Evolutionary conservation across 2,113 vertebrate species (phyloP).

Genomic region (Hirundichthys speculiger): DNA sequence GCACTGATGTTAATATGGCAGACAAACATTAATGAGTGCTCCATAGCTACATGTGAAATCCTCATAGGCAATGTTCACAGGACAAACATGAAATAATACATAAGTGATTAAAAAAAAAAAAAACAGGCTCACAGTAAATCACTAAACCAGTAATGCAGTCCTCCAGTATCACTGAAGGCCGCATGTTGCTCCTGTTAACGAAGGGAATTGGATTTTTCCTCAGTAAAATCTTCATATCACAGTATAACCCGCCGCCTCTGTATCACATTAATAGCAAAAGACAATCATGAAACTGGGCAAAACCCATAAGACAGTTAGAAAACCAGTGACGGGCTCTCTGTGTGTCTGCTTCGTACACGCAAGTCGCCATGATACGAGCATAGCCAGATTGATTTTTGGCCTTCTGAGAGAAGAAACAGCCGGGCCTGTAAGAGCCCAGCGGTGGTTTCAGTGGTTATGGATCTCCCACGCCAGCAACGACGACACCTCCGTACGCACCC

Average conservation of each 20-base stretch:
- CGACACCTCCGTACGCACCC: constrained; percentile 23
- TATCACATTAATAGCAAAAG: constrained; percentile 62
- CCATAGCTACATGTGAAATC: constrained; percentile 26
- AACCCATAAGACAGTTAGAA: constrained; percentile 35
- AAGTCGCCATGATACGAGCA: constrained; percentile 30
- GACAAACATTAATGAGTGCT: constrained; percentile 54
- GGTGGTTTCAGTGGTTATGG: constrained; percentile 61
- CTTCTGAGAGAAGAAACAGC: constrained; percentile 55
- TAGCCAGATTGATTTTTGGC: constrained; percentile 56
- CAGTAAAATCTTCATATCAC: constrained; percentile 56
- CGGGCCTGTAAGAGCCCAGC: constrained; percentile 52
- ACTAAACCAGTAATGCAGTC: constrained; percentile 16
- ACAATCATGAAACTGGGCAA: constrained; percentile 20
- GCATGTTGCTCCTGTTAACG: no score
- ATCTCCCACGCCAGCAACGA: constrained; percentile 43
- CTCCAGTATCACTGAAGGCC: constrained; percentile 29
- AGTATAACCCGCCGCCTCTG: constrained; percentile 57
- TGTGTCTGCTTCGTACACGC: constrained; percentile 8
- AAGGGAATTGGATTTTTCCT: no score
- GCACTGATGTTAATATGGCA: constrained; percentile 41
- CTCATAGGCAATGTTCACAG: constrained; percentile 24
- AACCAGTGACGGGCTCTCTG: constrained; percentile 8
- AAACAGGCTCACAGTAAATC: constrained; percentile 37
- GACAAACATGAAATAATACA: constrained; percentile 42
- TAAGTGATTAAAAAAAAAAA: constrained; percentile 24